Evolutionary conservation across 1,140 invertebrate species (phyloP).

Genomic region (Drosophila truncata): DNA sequence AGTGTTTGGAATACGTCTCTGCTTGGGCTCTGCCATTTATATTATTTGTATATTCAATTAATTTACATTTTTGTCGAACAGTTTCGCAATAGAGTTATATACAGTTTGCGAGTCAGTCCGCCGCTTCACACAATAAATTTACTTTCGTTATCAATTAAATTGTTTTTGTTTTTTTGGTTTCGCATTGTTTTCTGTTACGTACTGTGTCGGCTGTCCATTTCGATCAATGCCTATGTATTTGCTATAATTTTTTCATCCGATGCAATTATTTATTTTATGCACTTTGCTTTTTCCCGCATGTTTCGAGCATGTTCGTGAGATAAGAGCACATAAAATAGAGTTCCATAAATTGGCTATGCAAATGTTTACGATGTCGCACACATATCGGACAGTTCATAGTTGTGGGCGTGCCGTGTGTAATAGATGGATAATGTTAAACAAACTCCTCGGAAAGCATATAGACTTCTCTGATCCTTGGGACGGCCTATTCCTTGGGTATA

Average conservation of each 20-base stretch:
- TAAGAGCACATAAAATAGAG: conserved; percentile 62
- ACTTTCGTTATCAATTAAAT: conserved; percentile 60
- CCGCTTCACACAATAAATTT: conserved; percentile 65
- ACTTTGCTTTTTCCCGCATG: conserved; percentile 29
- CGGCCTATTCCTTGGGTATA: conserved; percentile 30
- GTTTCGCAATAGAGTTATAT: conserved; percentile 68
- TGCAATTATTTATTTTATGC: conserved; percentile 51
- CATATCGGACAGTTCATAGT: conserved; percentile 31
- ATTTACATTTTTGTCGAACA: conserved; percentile 72
- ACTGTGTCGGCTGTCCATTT: conserved; percentile 10
- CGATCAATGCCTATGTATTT: conserved; percentile 40
- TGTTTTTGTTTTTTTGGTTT: conserved; percentile 37
- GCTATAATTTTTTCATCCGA: conserved; percentile 45
- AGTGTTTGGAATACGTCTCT: conserved; percentile 71
- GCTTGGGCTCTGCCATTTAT: conserved; percentile 38
- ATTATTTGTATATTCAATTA: conserved; percentile 67
- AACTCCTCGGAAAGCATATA: conserved; percentile 32
- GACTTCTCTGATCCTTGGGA: conserved; percentile 31
- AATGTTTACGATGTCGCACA: conserved; percentile 37
- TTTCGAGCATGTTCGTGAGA: conserved; percentile 50
- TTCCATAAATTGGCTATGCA: conserved; percentile 57
- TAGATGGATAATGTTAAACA: conserved; percentile 20
- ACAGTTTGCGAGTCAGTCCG: conserved; percentile 60
- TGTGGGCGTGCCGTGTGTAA: conserved; percentile 21
- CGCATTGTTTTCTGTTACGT: conserved; percentile 15